These are phyloP conservation scores for Pipa parva DNA, from an alignment of 2,113 vertebrate species.

Conservation along the genomic window DNA sequence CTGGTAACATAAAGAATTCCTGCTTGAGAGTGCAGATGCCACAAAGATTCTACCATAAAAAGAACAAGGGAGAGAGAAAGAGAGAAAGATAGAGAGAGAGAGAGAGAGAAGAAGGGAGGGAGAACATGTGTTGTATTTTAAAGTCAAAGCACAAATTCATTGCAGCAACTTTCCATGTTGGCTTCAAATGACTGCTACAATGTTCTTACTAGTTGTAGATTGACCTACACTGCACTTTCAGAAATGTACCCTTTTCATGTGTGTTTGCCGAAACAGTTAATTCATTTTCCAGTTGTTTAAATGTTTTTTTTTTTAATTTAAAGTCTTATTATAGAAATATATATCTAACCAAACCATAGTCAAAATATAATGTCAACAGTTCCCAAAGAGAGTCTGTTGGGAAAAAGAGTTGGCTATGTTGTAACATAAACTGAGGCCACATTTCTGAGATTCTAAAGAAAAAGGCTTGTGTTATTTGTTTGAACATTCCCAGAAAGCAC, in stretches of 20 bases:
- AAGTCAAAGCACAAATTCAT: slow-evolving; percentile 38
- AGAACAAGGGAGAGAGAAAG: slow-evolving; percentile 31
- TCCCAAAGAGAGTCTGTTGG: slow-evolving; percentile 55
- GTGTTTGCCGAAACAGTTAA: slow-evolving; percentile 29
- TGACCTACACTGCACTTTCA: slow-evolving; percentile 18
- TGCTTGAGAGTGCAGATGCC: slow-evolving; percentile 31
- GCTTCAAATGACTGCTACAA: slow-evolving; percentile 25
- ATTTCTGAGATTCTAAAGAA: too few species aligned
- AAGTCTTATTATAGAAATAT: slow-evolving; percentile 50
- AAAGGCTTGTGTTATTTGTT: too few species aligned
- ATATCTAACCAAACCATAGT: slow-evolving; percentile 51
- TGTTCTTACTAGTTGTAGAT: slow-evolving; percentile 19
- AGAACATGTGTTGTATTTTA: slow-evolving; percentile 44
- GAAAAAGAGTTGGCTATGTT: slow-evolving; percentile 23
- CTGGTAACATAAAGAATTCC: slow-evolving; percentile 30
- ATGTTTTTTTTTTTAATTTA: slow-evolving; percentile 39
- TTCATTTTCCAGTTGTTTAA: slow-evolving; percentile 18
- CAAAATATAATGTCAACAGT: slow-evolving; percentile 56
- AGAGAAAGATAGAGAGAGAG: slow-evolving; percentile 44
- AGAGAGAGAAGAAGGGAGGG: slow-evolving; percentile 40
- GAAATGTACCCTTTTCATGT: slow-evolving; percentile 17
- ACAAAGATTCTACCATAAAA: slow-evolving; percentile 45
- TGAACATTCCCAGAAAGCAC: too few species aligned
- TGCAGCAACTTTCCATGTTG: slow-evolving; percentile 36
- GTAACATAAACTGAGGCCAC: not conserved